Evolutionary conservation across 2,888 invertebrate species (phyloP), one percentile per base, ranked within the genome.

Genomic region (Omphaloscelis lunosa): DNA sequence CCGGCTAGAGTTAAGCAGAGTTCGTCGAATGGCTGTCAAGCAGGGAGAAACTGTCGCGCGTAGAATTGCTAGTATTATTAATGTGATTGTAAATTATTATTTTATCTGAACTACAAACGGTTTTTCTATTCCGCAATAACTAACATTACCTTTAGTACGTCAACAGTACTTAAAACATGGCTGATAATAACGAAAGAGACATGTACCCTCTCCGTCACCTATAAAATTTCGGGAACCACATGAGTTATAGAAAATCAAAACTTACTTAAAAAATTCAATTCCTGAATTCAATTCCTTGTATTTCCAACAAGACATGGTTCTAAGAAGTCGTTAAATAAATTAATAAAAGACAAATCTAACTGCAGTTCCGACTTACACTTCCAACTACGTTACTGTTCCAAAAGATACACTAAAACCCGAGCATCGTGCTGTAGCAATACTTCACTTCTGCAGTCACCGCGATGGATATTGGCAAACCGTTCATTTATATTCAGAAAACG

Each of bases 401-500:
- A 68, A 77, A 82, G 39, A 80, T 70, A 80, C 45, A 69, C 56
- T 63, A 23, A 29, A 62, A 79, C 17, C 17, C 27, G 27, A 59
- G n/a, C 45, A 56, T 61, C 48, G 39, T 56, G 39, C 76, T 53
- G 39, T 67, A 80, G 39, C 51, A 76, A 71, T 83, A 76, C 61
- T 72, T 76, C 53, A 74, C 53, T 62, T 45, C 29, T 27, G 39
- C 53, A 75, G 34, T 59, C 62, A n/a, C 62, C 39, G 51, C 58
- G 20, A 72, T 29, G 72, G 67, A 81, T 85, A 80, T 76, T 72
- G 59, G 56, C 59, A 41, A 70, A 77, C 45, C 61, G 53, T 71
- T 71, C 61, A 68, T 86, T 85, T 81, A 78, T 81, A 86, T 88
- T 83, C 79, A 68, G 69, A 65, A 65, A 69, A 74, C 77, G 75